phyloP scores from a whole-genome alignment of 2,113 vertebrate genomes.

The Riparia riparia region DNA sequence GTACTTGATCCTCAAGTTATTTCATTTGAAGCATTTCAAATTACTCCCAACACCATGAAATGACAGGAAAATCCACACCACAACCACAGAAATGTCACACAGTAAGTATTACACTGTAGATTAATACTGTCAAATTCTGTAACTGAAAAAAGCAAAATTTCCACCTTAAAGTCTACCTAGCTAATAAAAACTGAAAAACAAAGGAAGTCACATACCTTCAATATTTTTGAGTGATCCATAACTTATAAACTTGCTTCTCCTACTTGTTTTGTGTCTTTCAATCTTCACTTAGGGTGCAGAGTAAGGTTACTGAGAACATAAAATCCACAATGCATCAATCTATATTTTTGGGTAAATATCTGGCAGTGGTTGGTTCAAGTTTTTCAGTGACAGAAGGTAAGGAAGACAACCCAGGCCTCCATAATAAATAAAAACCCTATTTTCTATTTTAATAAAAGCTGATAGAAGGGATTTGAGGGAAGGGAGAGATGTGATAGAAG shows the following conservation, averaged over 20 bases:
- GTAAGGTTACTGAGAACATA: background rate
- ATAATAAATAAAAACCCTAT: slow-evolving; percentile 4
- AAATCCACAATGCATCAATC: background rate
- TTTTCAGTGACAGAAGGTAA: slow-evolving; percentile 31
- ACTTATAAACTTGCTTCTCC: background rate
- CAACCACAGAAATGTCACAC: background rate
- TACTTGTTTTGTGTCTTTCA: background rate
- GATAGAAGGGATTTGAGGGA: slow-evolving; percentile 16
- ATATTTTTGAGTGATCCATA: background rate
- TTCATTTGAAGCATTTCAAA: background rate
- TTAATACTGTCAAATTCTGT: background rate
- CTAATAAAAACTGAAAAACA: background rate
- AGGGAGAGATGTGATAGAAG: background rate
- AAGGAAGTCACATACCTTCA: background rate
- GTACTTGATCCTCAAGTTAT: background rate
- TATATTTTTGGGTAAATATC: background rate
- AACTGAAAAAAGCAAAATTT: background rate
- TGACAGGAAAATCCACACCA: background rate
- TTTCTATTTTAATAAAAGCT: slow-evolving; percentile 34
- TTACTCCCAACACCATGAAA: background rate
- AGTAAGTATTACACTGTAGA: background rate
- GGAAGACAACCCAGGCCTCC: slow-evolving; percentile 17
- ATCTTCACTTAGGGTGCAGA: background rate
- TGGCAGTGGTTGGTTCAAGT: background rate
- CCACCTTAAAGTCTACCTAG: background rate